phyloP scores from a whole-genome alignment of 2,113 vertebrate genomes.

The Hymenochirus boettgeri region DNA sequence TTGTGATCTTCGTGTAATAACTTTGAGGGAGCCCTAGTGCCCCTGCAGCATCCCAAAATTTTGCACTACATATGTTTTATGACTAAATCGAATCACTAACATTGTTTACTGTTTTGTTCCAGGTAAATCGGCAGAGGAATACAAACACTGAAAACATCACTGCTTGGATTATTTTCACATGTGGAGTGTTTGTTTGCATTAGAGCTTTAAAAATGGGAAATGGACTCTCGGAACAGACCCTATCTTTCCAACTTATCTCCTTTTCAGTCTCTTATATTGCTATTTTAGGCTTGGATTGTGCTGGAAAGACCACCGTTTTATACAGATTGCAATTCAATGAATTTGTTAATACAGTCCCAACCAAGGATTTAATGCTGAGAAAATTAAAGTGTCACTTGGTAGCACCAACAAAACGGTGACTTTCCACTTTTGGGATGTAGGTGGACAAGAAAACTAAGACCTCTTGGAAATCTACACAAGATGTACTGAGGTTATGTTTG shows the following conservation, averaged over 20 bases:
- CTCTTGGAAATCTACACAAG: conserved; percentile 98
- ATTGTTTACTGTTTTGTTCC: too few species aligned
- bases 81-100: too few species aligned
- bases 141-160: not conserved
- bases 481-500: conserved; percentile 91
- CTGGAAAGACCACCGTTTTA: conserved; percentile 91
- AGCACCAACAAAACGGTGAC: conserved; percentile 81
- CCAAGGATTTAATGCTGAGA: conserved; percentile 95
- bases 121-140: not conserved
- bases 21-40: too few species aligned
- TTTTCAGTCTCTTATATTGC: conserved; percentile 89
- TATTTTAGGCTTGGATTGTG: conserved; percentile 89
- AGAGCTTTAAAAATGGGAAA: conserved; percentile 83
- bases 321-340: conserved; percentile 95
- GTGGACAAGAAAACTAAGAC: conserved; percentile 92
- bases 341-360: conserved; percentile 96
- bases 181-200: not conserved
- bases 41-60: too few species aligned
- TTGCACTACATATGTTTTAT: too few species aligned
- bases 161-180: not conserved
- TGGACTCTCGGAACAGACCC: conserved; percentile 86
- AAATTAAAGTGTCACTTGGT: conserved; percentile 83
- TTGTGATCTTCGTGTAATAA: too few species aligned
- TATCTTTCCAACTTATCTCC: conserved; percentile 75
- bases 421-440: conserved; percentile 97